These are phyloP conservation scores for Lithodes maja DNA, from an alignment of 2,888 invertebrate species.

Conservation along the genomic window DNA sequence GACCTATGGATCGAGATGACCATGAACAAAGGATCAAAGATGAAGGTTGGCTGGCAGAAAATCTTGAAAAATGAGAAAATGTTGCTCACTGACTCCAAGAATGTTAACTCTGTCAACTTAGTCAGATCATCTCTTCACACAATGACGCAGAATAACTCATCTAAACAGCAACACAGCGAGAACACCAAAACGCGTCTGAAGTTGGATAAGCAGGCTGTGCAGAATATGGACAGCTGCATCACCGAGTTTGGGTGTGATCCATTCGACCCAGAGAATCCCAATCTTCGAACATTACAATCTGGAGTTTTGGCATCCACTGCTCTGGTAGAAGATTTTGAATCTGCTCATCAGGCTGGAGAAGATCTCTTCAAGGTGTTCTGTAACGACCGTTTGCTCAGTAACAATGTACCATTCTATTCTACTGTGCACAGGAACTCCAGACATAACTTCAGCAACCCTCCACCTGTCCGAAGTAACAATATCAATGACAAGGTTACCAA, in stretches of 20 bases:
- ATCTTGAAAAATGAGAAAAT: neutral
- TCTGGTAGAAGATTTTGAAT: too few species aligned
- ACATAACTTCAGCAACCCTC: too few species aligned
- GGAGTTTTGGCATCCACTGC: neutral
- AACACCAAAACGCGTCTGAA: neutral
- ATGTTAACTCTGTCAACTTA: neutral
- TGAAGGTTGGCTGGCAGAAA: neutral
- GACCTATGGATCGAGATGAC: neutral
- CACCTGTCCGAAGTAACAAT: too few species aligned
- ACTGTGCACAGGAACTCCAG: too few species aligned
- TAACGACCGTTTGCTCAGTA: too few species aligned
- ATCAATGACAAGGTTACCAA: too few species aligned
- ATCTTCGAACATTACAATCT: neutral
- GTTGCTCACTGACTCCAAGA: neutral
- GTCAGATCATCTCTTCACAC: neutral
- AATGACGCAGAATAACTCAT: neutral
- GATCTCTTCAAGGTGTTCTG: too few species aligned
- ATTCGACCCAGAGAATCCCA: constrained; percentile 1
- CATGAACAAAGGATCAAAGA: neutral
- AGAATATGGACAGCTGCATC: too few species aligned
- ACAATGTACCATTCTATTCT: too few species aligned
- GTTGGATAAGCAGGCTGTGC: too few species aligned
- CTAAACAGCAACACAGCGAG: neutral
- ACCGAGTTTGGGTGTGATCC: constrained; percentile 5
- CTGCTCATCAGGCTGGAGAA: too few species aligned